Base-by-base conservation (phyloP, 1,140 invertebrate genomes). In the Brevipalpus yothersi region DNA sequence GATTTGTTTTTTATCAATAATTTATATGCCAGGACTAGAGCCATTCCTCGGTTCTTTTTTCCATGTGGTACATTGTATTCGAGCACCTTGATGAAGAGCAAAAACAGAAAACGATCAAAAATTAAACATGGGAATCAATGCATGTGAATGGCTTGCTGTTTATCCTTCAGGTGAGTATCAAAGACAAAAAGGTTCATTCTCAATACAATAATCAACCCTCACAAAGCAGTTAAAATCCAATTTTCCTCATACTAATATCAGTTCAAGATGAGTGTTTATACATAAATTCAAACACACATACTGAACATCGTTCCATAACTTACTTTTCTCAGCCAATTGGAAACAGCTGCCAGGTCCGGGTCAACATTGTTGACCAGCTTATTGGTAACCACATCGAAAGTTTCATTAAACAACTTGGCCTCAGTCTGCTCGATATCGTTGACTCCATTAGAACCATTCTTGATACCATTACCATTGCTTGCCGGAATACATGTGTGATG, bases 1-100 rank as follows among this genome's bases (percentile, higher is more conserved):
- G 78, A 63, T 64, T 76, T 75, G 41, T 65, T 58, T 12, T 63
- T 45, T n/a, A 68, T 68, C 10, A 95, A 68, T 69, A 80, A 77
- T 69, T 80, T 82, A 67, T 86, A 93, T 0, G 87, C 80, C 17
- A 82, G 74, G 0, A 89, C 79, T 0, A 86, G 78, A 55, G 53
- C 53, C 53, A 0, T 84, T 1, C 84, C 89, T 54, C 91, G 75
- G 67, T 82, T 76, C 65, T 72, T 72, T 65, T 78, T 78, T 8
- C 76, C 76, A 65, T 70, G 67, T 9, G 70, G 69, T 12, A 76
- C 70, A 70, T 77, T 78, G 63, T 77, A 76, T 59, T 75, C 69
- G 41, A 71, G 63, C 13, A 76, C 74, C 73, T 76, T 61, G 31
- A 31, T 31, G 5, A 5, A 31, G 31, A 31, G 5, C 2, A 5